phyloP scores from a whole-genome alignment of 2,113 vertebrate genomes.

The Sylvia atricapilla region DNA sequence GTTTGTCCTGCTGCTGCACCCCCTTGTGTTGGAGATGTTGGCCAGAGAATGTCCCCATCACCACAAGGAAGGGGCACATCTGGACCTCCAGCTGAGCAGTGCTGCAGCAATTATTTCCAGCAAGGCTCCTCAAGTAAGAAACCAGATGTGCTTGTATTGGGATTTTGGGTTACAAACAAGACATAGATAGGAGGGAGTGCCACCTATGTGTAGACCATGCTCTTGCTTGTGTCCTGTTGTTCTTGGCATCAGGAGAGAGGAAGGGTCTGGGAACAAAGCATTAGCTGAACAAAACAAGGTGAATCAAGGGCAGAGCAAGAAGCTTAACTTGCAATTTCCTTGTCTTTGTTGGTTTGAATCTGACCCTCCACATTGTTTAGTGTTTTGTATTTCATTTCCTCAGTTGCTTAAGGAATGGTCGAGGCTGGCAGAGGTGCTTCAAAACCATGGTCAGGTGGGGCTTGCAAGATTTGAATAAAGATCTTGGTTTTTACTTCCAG shows the following conservation, averaged over 20 bases:
- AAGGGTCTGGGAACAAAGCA: background rate
- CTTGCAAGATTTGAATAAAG: background rate
- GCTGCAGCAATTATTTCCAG: background rate
- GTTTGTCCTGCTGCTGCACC: background rate
- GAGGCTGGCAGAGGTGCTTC: background rate
- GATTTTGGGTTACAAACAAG: background rate
- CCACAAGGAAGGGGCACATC: background rate
- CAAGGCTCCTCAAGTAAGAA: background rate
- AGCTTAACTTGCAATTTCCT: conserved; percentile 66
- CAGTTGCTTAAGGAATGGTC: background rate
- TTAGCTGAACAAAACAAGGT: conserved; percentile 43
- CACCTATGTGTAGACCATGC: background rate
- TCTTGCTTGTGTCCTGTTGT: background rate
- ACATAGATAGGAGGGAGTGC: background rate
- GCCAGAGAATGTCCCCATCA: background rate
- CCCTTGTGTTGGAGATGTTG: background rate
- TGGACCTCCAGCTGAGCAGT: background rate
- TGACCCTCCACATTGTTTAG: background rate
- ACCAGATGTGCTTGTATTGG: background rate
- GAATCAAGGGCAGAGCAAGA: conserved; percentile 32
- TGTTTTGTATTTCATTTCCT: conserved; percentile 61
- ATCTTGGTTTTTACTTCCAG: background rate
- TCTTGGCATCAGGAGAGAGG: background rate
- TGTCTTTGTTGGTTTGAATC: conserved; percentile 45
- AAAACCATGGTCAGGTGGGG: background rate